Base-by-base conservation (phyloP, 2,888 invertebrate species). In the Polylopha cassiicola region DNA sequence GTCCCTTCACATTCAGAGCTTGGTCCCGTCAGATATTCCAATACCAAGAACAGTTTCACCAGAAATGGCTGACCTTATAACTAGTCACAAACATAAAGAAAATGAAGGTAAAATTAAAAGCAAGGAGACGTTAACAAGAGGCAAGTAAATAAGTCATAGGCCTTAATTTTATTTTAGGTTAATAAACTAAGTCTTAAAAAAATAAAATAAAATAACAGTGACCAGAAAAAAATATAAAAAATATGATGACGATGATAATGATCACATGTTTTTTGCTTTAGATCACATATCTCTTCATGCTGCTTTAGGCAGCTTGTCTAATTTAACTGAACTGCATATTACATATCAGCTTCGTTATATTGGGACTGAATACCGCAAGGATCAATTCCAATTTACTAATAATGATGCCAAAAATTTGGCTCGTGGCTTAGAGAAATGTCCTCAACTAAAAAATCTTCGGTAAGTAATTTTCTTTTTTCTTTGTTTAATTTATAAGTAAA, bases 271-370 rank as follows among this genome's bases (percentile, higher is more conserved):
- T 8, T 14, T 23, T 36, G 15, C 73, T 77, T 45, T 57, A 86
- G 86, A 86, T 65, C 86, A 86, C 37, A 81, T 86, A 48, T 84
- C 86, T 3, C 57, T 86, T 39, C 81, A 86, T 47, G 86, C 85
- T 23, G 81, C 82, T 9, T 61, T 86, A 38, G 84, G 86, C 2
- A 86, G 84, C 48, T 64, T 86, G 46, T 53, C 47, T 13, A 69
- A 82, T 51, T 69, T 86, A 48, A 65, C 66, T 1, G 86, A 86
- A 59, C 53, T 86, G 22, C 76, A 84, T 51, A 51, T 86, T 8
- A 81, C 81, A 2, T 86, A 72, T 50, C 85, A 84, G 54, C 53
- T 81, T 21, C 61, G 62, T 24, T 53, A 50, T 31, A 73, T 74
- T 21, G 82, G 80, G 21, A 64, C 73, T 8, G 64, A 75, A 20